Evolutionary conservation across 2,113 vertebrate genomes (phyloP), one percentile per base, ranked within the genome.

Genomic region (Proterorhinus semilunaris): DNA sequence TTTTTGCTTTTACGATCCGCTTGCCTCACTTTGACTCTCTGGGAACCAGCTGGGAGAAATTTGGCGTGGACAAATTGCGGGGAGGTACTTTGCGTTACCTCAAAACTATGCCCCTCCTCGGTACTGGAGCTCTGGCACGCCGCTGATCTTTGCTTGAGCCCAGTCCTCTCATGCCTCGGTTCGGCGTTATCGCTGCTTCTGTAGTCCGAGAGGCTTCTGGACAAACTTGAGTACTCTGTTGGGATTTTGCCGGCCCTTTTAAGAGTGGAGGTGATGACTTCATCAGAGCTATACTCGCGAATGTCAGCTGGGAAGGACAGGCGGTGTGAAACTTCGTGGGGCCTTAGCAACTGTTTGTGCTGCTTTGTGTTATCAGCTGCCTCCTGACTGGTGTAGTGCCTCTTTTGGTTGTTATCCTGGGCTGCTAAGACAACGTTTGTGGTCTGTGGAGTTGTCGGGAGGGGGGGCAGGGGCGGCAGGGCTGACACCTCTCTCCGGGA

Each of bases 1-100:
- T 94, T 84, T 84, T 94, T 95, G 47, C 87, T 92, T 89, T 91
- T 94, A 74, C 92, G 92, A 76, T 82, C 91, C 27, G 93, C 91
- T 65, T 89, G 91, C 65, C 83, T 91, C 58, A 94, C 87, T n/a
- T 90, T 93, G 45, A 89, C 71, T 27, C 81, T 93, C 69, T 93
- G 92, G 45, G 93, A 89, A 59, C 93, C 91, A 2, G 91, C 88
- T 1, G 93, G 90, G 8, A 94, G 90, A 2, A 94, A 94, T 59
- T 87, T 89, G 21, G 93, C 92, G 0, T 89, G 94, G 65, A 93
- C 94, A 44, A 94, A 95, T 66, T 91, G 90, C 15, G 81, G 71
- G 42, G 11, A 86, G n/a, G 65, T 61, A 6, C 46, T 8, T 21
- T 71, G 69, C 57, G 62, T 58, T 10, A 66, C 67, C 46, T 93